These are phyloP conservation scores for Agrochola circellaris DNA, from an alignment of 2,888 invertebrate species.

Conservation along the genomic window DNA sequence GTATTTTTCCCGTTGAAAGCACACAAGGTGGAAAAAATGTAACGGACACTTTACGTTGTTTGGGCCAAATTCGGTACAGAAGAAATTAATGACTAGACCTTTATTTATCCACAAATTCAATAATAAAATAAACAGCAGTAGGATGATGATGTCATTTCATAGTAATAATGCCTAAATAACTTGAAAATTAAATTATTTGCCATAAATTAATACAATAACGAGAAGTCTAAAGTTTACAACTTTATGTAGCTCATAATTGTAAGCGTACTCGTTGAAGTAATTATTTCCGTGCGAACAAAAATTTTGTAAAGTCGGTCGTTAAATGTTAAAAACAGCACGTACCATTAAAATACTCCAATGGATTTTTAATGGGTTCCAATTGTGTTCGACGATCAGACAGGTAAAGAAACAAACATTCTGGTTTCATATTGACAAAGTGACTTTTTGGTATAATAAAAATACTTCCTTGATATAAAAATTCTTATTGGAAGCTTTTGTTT, in stretches of 20 bases:
- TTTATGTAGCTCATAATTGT: conserved; percentile 51
- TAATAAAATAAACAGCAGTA: neutral
- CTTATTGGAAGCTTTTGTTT: neutral
- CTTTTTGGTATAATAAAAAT: conserved; percentile 10
- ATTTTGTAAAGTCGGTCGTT: conserved; percentile 51
- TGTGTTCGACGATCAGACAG: conserved; percentile 35
- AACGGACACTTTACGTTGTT: conserved; percentile 27
- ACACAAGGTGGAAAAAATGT: conserved; percentile 34
- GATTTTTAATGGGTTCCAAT: conserved; percentile 65
- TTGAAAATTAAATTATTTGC: neutral
- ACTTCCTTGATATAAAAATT: conserved; percentile 3
- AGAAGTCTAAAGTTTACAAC: conserved; percentile 31
- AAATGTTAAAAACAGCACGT: conserved; percentile 54
- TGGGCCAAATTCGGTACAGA: conserved; percentile 9
- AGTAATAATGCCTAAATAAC: neutral
- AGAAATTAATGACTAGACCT: neutral
- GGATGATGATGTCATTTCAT: neutral
- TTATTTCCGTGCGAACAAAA: conserved; percentile 73
- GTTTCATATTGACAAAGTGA: conserved; percentile 16
- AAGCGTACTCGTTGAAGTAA: conserved; percentile 54
- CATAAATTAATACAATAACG: conserved; percentile 12
- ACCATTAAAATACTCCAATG: conserved; percentile 66
- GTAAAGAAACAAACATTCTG: conserved; percentile 32
- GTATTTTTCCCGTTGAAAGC: conserved; percentile 51
- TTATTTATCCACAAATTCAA: neutral